Evolutionary conservation across 2,113 vertebrate genomes (phyloP), one percentile per base, ranked within the genome.

Genomic region (Macrotus californicus): DNA sequence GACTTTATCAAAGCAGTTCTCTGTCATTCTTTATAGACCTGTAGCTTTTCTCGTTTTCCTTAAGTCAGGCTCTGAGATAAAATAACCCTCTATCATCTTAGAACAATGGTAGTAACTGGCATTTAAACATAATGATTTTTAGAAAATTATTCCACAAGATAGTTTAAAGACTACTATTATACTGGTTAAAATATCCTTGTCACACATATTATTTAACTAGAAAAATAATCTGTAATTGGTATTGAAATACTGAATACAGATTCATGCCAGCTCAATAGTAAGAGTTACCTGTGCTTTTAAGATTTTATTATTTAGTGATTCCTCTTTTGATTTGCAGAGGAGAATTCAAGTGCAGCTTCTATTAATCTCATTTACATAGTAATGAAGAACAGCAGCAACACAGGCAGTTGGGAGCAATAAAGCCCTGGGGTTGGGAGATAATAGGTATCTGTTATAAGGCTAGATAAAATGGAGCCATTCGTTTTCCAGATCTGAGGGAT

Each of bases 321-420:
- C 54, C 24, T 92, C 92, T 87, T 95, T 92, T 94, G 70, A 89
- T 96, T 96, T 95, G 94, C 89, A 97, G 22, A 96, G 24, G 88
- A 96, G 56, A 79, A 85, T 89, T 87, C 61, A 70, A 96, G n/a
- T 87, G 83, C 72, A 97, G 66, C 94, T 97, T 89, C 87, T 83
- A 94, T 95, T 97, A 96, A 97, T 96, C 96, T 92, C 93, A 95
- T 97, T 97, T 97, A 93, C 79, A 96, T 96, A 91, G 96, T 97
- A 97, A 97, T 95, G 97, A 96, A 94, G 52, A 97, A 92, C 34
- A 92, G 83, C 84, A 84, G 82, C 67, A 96, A 96, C 73, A 95
- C 31, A 97, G 95, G 93, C 87, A 93, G 85, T 94, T 93, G 95
- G 80, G 88, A 91, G 80, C 97, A 88, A 97, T 92, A 97, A 94